These are phyloP conservation scores for Meteorus colon DNA, from an alignment of 2,888 invertebrate genomes.

Conservation along the genomic window DNA sequence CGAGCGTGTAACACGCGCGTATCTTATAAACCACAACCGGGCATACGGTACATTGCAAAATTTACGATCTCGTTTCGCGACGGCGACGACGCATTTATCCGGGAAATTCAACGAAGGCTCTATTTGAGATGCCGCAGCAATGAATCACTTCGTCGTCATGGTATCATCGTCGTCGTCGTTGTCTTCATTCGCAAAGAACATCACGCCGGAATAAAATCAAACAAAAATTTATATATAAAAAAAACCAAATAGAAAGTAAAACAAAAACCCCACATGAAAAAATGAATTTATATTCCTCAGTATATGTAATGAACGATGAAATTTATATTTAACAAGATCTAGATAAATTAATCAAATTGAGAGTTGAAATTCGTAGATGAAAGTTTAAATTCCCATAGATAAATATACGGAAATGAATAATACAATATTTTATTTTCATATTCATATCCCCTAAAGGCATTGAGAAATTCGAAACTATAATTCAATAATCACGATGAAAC, in stretches of 20 bases:
- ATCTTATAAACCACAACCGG: slow-evolving; percentile 16
- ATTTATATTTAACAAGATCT: not conserved
- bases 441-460: not conserved
- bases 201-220: not conserved
- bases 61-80: slow-evolving; percentile 38
- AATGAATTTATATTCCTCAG: not conserved
- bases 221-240: too few species aligned
- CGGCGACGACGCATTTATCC: slow-evolving; percentile 39
- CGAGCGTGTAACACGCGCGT: slow-evolving; percentile 20
- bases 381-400: not conserved
- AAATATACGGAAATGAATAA: not conserved
- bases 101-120: slow-evolving; percentile 40
- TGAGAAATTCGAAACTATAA: not conserved
- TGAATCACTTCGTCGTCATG: slow-evolving; percentile 32
- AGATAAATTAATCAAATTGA: not conserved
- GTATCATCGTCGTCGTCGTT: slow-evolving; percentile 18
- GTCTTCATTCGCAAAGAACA: slow-evolving; percentile 11
- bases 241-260: not conserved
- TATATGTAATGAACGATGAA: not conserved
- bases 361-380: not conserved
- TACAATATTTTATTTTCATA: not conserved
- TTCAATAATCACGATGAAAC: not conserved
- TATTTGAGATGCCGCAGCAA: slow-evolving; percentile 37
- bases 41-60: slow-evolving; percentile 23
- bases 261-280: not conserved